These are phyloP conservation scores for Mamestra brassicae DNA, from an alignment of 2,888 invertebrate species.

Conservation along the genomic window DNA sequence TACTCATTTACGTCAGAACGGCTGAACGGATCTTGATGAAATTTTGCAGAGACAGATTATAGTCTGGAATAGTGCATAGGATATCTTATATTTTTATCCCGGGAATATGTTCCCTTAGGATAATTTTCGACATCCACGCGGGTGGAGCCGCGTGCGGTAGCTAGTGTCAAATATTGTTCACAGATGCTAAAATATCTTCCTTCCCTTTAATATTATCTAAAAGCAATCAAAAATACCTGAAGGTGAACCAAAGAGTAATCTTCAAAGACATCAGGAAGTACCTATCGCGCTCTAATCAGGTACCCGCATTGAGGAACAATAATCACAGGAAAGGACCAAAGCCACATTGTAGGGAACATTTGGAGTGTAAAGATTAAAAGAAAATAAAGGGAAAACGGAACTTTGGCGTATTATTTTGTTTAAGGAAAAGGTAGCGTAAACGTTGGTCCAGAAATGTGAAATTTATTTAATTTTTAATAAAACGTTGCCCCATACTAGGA, in stretches of 20 bases:
- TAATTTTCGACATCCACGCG: too few relatives aligned
- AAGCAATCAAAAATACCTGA: conserved; percentile 22
- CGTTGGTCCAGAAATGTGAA: neutral
- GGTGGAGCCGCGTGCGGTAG: too few relatives aligned
- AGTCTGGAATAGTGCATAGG: too few relatives aligned
- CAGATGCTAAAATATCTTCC: neutral
- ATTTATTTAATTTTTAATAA: neutral
- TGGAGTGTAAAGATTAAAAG: conserved; percentile 54
- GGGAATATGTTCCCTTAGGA: too few relatives aligned
- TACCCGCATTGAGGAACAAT: conserved; percentile 52
- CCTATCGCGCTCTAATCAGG: conserved; percentile 42
- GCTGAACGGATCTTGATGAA: too few relatives aligned
- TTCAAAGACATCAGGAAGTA: conserved; percentile 37
- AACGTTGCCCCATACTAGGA: too few relatives aligned
- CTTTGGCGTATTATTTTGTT: conserved; percentile 16
- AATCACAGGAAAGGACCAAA: conserved; percentile 52
- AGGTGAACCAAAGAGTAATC: conserved; percentile 13
- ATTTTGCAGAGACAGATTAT: too few relatives aligned
- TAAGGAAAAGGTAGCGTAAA: neutral
- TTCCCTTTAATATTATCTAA: conserved; percentile 11
- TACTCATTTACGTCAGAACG: too few relatives aligned
- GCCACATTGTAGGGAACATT: conserved; percentile 45
- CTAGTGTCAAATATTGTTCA: too few relatives aligned
- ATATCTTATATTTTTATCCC: too few relatives aligned
- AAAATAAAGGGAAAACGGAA: conserved; percentile 31